Percentiles rank a stretch among this genome's conserved stretches.
Conservation (phyloP, 2,888 invertebrate species). For the Conistra vaccinii region DNA sequence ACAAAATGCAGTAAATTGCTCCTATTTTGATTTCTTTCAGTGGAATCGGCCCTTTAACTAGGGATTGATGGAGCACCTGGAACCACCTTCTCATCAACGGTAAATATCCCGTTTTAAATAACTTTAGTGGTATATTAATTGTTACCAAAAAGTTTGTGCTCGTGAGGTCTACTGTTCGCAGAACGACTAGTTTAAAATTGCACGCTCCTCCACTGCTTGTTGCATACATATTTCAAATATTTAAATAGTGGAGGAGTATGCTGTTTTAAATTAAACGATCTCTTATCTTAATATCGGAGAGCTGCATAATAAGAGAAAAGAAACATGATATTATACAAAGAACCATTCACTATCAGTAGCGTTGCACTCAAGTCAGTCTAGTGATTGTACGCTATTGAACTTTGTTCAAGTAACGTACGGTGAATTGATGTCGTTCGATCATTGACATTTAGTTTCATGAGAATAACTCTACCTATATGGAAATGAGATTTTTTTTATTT, state of each 20-base stretch:
- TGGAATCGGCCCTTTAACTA: too few species aligned
- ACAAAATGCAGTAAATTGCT: too few species aligned
- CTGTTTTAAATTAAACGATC: neutral
- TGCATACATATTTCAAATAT: neutral
- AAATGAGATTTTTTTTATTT: neutral
- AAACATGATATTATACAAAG: neutral
- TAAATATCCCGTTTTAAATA: too few species aligned
- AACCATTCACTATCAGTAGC: neutral
- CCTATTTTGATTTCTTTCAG: too few species aligned
- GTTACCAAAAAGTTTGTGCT: too few species aligned
- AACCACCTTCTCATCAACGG: too few species aligned
- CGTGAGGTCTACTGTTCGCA: too few species aligned
- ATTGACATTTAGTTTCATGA: conserved; percentile 21
- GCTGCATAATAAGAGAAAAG: conserved; percentile 2
- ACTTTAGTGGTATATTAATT: too few species aligned
- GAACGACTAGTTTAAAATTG: too few species aligned
- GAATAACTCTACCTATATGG: neutral
- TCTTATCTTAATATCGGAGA: neutral
- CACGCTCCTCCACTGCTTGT: neutral
- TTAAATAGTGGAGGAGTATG: neutral
- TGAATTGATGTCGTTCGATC: conserved; percentile 10
- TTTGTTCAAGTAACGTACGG: neutral
- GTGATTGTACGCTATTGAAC: conserved; percentile 10
- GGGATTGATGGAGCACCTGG: too few species aligned
- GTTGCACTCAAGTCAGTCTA: neutral